Percentiles rank a stretch among this genome's conserved stretches.
These are phyloP conservation scores for Chamaedrilus cognettii DNA, from an alignment of 2,888 invertebrate genomes.

Conservation along the genomic window DNA sequence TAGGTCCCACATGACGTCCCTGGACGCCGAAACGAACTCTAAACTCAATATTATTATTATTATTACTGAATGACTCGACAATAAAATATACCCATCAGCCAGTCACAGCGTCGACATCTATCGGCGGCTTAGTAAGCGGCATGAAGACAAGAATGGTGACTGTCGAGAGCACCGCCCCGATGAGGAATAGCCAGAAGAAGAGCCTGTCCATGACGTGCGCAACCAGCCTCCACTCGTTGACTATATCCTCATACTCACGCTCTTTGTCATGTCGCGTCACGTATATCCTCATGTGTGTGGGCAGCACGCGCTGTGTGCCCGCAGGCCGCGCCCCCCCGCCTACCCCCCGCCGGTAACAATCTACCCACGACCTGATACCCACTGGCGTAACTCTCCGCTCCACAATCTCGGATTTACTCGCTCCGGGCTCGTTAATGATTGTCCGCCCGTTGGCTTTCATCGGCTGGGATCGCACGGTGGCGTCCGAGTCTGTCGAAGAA, in stretches of 20 bases:
- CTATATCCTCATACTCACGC: conserved; percentile 50
- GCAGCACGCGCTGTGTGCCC: not conserved
- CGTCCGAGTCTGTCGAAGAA: not conserved
- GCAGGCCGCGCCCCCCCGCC: not conserved
- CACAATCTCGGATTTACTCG: not conserved
- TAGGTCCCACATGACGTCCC: no score
- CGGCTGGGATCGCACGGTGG: not conserved
- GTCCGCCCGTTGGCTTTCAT: not conserved
- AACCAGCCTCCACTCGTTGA: conserved; percentile 58
- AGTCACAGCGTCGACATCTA: not conserved
- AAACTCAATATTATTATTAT: no score
- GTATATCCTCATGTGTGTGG: conserved; percentile 39
- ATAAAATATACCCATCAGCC: not conserved
- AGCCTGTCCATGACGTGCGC: conserved; percentile 57
- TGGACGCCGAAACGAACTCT: no score
- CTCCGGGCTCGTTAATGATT: no score
- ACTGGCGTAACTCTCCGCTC: not conserved
- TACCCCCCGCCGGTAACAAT: not conserved
- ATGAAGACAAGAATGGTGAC: conserved; percentile 54
- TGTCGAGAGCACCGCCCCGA: conserved; percentile 52
- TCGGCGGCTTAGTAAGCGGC: conserved; percentile 51
- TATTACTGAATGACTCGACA: no score
- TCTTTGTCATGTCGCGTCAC: conserved; percentile 49
- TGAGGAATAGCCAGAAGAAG: conserved; percentile 57
- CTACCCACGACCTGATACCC: not conserved